Percentiles rank a stretch among this genome's conserved stretches.
phyloP scores from a whole-genome alignment of 1,140 invertebrate species.

The Drosophila arawakana region DNA sequence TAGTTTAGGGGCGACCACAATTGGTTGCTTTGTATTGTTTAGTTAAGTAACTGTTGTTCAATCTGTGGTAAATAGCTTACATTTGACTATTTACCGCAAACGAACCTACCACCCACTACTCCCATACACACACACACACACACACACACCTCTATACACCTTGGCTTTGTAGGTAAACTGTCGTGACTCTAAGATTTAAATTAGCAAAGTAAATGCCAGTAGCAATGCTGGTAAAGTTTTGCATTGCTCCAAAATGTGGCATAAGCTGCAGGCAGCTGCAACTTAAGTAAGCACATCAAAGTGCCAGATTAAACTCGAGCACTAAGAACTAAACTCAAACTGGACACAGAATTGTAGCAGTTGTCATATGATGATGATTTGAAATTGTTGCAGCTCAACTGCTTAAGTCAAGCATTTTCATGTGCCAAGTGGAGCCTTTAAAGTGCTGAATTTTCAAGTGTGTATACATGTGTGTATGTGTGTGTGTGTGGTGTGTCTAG shows the following conservation, averaged over 20 bases:
- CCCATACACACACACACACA: not conserved
- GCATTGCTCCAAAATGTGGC: conserved; percentile 25
- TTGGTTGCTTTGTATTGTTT: conserved; percentile 50
- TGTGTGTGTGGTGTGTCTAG: not conserved
- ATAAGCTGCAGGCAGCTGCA: conserved; percentile 16
- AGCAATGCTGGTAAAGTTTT: conserved; percentile 23
- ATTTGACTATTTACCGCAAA: conserved; percentile 67
- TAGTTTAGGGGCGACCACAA: conserved; percentile 32
- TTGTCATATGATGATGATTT: conserved; percentile 49
- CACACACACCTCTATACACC: not conserved
- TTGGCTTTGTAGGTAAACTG: conserved; percentile 20
- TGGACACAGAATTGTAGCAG: conserved; percentile 19
- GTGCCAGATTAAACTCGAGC: not conserved
- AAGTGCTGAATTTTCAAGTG: not conserved
- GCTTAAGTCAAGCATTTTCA: conserved; percentile 38
- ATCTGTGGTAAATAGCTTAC: conserved; percentile 78
- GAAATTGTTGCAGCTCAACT: conserved; percentile 49
- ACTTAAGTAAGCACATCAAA: not conserved
- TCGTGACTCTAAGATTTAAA: conserved; percentile 57
- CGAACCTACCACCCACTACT: conserved; percentile 15
- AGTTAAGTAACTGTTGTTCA: conserved; percentile 69
- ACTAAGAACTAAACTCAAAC: not conserved
- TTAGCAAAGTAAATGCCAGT: conserved; percentile 60
- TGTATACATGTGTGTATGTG: not conserved
- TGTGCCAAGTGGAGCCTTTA: conserved; percentile 22